phyloP scores from a whole-genome alignment of 2,113 vertebrate genomes.

The Sterrhoptilus dennistouni region DNA sequence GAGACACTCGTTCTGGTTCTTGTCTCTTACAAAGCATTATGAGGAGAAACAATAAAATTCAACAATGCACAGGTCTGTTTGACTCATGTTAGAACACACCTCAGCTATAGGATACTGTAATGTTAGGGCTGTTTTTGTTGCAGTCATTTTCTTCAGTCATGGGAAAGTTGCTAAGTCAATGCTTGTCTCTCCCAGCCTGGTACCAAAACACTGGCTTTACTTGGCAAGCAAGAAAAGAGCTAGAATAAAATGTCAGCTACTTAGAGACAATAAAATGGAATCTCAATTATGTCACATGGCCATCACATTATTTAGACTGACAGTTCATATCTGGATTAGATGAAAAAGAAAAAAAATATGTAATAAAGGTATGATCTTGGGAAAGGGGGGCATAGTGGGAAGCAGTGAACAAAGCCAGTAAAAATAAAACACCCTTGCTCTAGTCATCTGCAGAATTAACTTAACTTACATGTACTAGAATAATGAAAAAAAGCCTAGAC shows the following conservation, averaged over 20 bases:
- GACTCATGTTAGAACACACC: background rate
- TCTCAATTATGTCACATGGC: background rate
- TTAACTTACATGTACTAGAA: background rate
- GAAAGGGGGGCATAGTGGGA: rapidly evolving
- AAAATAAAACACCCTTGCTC: background rate
- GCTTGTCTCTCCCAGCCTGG: background rate
- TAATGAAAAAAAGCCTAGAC: background rate
- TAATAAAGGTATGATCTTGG: background rate
- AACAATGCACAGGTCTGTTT: background rate
- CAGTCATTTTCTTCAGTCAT: background rate
- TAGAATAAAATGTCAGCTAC: background rate
- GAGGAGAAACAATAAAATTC: background rate
- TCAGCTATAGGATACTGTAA: background rate
- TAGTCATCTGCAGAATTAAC: background rate
- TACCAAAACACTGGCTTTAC: background rate
- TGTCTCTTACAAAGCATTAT: background rate
- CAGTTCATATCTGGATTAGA: background rate
- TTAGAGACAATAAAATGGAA: background rate
- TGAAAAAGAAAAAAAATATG: background rate
- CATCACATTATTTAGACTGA: background rate
- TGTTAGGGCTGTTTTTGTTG: background rate
- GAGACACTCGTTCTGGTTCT: background rate
- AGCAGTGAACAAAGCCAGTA: background rate
- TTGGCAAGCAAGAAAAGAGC: background rate
- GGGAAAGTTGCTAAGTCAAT: background rate